phyloP scores from a whole-genome alignment of 2,113 vertebrate species.

The Onychostruthus taczanowskii region DNA sequence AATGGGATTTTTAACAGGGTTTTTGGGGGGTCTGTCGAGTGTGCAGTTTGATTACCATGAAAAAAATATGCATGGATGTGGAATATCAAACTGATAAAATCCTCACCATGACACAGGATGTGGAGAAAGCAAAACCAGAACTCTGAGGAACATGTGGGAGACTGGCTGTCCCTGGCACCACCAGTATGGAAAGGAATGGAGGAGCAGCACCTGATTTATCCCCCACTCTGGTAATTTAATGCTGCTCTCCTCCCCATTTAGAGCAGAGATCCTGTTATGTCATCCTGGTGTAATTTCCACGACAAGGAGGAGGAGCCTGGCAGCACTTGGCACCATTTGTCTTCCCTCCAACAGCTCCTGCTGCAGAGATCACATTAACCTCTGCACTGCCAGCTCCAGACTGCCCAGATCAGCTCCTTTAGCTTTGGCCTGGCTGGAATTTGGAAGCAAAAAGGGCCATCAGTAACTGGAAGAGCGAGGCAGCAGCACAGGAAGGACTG shows the following conservation, averaged over 20 bases:
- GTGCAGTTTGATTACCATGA: neutral
- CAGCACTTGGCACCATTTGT: neutral
- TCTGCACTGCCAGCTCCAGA: neutral
- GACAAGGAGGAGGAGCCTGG: neutral
- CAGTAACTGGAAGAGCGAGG: neutral
- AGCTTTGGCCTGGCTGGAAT: neutral
- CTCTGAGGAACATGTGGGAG: neutral
- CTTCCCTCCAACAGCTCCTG: neutral
- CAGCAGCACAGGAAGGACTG: neutral
- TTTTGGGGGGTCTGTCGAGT: neutral
- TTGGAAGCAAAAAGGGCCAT: neutral
- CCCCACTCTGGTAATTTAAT: neutral
- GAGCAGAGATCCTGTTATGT: neutral
- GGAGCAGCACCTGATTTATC: neutral
- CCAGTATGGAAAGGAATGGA: neutral
- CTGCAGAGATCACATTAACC: neutral
- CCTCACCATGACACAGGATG: fast-evolving
- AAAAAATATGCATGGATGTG: neutral
- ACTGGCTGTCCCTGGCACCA: neutral
- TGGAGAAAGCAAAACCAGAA: neutral
- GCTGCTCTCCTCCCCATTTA: neutral
- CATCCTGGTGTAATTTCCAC: neutral
- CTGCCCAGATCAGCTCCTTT: neutral
- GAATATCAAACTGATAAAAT: neutral
- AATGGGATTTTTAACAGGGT: neutral